These are phyloP conservation scores for Bombylius discolor DNA, from an alignment of 2,888 invertebrate species.

Conservation along the genomic window DNA sequence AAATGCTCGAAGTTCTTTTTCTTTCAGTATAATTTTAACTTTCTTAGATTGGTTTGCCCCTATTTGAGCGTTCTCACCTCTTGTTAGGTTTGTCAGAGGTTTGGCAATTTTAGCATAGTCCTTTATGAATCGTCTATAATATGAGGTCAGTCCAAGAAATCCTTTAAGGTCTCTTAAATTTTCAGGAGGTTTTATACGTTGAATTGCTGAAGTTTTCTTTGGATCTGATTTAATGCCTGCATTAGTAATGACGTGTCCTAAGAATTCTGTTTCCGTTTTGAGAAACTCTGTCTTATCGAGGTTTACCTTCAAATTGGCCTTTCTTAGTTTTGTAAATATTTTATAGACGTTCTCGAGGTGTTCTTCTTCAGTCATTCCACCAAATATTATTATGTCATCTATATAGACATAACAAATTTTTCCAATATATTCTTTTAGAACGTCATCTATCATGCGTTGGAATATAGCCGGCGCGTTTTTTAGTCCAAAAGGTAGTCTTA, in stretches of 20 bases:
- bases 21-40: constrained; percentile 6
- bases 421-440: constrained; percentile 7
- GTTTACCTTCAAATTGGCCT: constrained; percentile 9
- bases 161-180: constrained; percentile 11
- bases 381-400: constrained; percentile 16
- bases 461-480: constrained; percentile 13
- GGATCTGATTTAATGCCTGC: constrained; percentile 9
- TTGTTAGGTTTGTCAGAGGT: constrained; percentile 12
- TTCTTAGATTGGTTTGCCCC: constrained; percentile 5
- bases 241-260: constrained; percentile 9
- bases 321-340: constrained; percentile 6
- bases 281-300: constrained; percentile 12
- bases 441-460: constrained; percentile 8
- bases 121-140: constrained; percentile 11
- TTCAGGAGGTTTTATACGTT: constrained; percentile 2
- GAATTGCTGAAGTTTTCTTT: constrained; percentile 4
- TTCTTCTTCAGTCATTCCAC: constrained; percentile 6
- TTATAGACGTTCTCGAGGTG: constrained; percentile 8
- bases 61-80: constrained; percentile 6
- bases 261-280: constrained; percentile 10
- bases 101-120: constrained; percentile 12
- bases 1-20: constrained; percentile 1
- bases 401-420: constrained; percentile 14
- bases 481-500: constrained; percentile 2
- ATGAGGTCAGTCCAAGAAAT: constrained; percentile 10